A percentile compares a stretch with the other conserved stretches of the same genome.
Conservation (phyloP, 92 coral and sea anemone species). For the Siderastrea radians region DNA sequence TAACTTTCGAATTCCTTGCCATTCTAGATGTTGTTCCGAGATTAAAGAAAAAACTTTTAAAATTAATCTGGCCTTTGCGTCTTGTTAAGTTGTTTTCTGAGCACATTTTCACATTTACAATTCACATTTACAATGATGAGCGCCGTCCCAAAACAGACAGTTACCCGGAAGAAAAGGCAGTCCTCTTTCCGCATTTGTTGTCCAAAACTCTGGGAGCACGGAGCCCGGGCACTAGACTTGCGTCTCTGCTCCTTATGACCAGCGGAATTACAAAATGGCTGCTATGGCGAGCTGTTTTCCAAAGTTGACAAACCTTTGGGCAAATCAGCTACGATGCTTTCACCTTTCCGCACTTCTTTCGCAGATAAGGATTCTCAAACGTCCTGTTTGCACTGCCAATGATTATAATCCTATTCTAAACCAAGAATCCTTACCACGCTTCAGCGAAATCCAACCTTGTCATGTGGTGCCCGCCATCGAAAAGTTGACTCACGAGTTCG, state of each 20-base stretch:
- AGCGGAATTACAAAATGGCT: constrained; percentile 79
- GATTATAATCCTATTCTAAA: constrained; percentile 83
- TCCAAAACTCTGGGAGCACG: too few relatives aligned
- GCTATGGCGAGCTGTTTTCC: constrained; percentile 42
- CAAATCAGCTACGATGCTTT: constrained; percentile 79
- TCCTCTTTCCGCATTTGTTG: too few relatives aligned
- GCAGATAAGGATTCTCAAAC: constrained; percentile 66
- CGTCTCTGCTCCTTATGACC: not conserved
- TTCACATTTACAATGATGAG: too few relatives aligned
- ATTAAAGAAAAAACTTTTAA: too few relatives aligned
- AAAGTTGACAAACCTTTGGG: constrained; percentile 65
- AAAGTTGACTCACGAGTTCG: constrained; percentile 60
- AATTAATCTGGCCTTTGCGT: too few relatives aligned
- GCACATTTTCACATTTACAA: too few relatives aligned
- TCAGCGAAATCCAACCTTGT: constrained; percentile 53
- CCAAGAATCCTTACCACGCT: constrained; percentile 81
- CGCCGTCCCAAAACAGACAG: too few relatives aligned
- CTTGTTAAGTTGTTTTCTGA: too few relatives aligned
- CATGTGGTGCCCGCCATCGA: constrained; percentile 78
- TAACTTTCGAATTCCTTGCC: too few relatives aligned
- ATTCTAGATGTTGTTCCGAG: too few relatives aligned
- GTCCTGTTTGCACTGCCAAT: constrained; percentile 78
- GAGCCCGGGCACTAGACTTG: too few relatives aligned
- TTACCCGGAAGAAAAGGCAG: too few relatives aligned
- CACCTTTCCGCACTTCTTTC: constrained; percentile 83